Conservation (phyloP, 2,113 vertebrate species). For the Hippocampus barbouri region DNA sequence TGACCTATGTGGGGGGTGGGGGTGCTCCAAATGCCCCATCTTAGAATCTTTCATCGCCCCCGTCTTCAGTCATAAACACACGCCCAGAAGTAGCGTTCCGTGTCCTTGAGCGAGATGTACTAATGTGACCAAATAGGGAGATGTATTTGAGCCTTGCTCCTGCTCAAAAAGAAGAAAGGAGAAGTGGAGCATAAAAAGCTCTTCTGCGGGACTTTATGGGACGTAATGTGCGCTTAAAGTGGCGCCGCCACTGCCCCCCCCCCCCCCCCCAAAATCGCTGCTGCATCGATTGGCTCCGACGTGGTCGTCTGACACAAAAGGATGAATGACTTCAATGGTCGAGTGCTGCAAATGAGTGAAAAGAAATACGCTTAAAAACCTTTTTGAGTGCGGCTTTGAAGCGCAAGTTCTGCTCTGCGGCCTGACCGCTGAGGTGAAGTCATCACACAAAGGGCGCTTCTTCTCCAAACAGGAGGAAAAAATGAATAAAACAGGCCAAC, state of each 20-base stretch:
- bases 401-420: neutral
- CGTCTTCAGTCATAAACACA: neutral
- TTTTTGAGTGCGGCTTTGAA: neutral
- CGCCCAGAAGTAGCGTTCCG: neutral
- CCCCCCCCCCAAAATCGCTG: neutral
- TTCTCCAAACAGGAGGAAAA: neutral
- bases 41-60: neutral
- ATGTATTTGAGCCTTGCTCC: neutral
- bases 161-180: neutral
- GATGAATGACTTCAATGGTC: neutral
- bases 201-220: conserved; percentile 4
- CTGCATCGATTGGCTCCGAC: neutral
- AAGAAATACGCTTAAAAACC: neutral
- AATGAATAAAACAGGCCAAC: neutral
- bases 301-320: neutral
- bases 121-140: neutral
- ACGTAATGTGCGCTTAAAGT: neutral
- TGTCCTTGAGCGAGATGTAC: conserved; percentile 2
- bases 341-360: neutral
- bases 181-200: conserved; percentile 2
- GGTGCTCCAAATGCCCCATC: neutral
- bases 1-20: neutral
- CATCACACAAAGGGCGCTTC: neutral
- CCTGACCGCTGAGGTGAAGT: neutral
- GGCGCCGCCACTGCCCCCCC: neutral